Evolutionary conservation across 2,113 vertebrate genomes (phyloP).

Genomic region (Platanista minor): DNA sequence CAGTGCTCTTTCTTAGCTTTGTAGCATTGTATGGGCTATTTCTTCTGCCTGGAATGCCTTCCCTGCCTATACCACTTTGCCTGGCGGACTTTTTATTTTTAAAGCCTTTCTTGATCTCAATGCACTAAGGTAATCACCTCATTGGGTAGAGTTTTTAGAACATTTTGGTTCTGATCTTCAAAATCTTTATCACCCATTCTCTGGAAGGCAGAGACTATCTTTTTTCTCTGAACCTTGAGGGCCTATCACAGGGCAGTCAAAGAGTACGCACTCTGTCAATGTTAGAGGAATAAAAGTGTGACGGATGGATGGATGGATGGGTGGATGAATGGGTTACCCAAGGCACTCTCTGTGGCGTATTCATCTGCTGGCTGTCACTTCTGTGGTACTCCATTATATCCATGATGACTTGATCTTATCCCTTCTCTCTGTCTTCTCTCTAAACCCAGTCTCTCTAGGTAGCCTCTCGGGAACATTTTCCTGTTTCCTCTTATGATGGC

Average conservation of each 20-base stretch:
- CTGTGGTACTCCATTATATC: neutral
- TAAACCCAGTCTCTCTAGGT: neutral
- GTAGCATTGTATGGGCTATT: neutral
- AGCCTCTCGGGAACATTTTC: neutral
- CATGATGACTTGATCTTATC: neutral
- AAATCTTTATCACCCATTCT: neutral
- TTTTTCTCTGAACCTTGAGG: neutral
- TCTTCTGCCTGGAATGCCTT: neutral
- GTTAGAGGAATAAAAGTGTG: neutral
- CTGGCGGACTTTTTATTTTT: neutral
- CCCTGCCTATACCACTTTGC: neutral
- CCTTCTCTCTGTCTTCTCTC: neutral
- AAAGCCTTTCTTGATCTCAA: neutral
- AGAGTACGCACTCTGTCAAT: neutral
- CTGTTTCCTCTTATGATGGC: neutral
- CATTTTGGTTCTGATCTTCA: neutral
- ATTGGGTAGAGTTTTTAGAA: neutral
- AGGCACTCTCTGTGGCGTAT: neutral
- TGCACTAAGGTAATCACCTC: neutral
- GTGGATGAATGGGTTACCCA: neutral
- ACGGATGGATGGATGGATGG: neutral
- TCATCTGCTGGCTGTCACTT: neutral
- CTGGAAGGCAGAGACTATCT: neutral
- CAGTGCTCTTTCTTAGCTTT: neutral
- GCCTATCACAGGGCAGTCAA: neutral